Evolutionary conservation across 2,888 invertebrate species (phyloP).

Genomic region (Pheosia tremula): DNA sequence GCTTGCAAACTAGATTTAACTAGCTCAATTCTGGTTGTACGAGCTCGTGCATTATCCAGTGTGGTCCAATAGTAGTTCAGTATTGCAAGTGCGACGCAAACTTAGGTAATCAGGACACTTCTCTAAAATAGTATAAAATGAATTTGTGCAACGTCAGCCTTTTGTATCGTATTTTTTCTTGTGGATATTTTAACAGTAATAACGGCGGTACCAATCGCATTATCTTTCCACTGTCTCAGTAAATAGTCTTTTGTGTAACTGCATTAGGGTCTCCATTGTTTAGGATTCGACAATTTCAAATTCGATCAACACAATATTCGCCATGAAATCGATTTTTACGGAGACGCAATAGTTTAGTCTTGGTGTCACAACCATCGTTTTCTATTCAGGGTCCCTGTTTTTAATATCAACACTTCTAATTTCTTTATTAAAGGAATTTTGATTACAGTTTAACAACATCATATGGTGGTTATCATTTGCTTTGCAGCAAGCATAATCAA

Average conservation of each 20-base stretch:
- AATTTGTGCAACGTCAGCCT: too few species aligned
- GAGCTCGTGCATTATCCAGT: too few species aligned
- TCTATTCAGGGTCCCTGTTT: not conserved
- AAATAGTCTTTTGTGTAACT: conserved; percentile 6
- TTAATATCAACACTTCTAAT: not conserved
- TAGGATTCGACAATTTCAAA: conserved; percentile 1
- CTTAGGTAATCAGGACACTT: too few species aligned
- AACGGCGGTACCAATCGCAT: not conserved
- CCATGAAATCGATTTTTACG: conserved; percentile 5
- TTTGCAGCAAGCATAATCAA: too few species aligned
- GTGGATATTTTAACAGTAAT: not conserved
- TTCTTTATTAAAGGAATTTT: not conserved
- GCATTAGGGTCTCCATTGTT: conserved; percentile 3
- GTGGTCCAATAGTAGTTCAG: too few species aligned
- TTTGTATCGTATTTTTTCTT: not conserved
- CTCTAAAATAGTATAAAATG: too few species aligned
- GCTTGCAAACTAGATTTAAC: too few species aligned
- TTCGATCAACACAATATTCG: conserved; percentile 2
- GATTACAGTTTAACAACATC: not conserved
- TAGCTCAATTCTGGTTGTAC: too few species aligned
- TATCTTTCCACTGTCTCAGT: conserved; percentile 1
- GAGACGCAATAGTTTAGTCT: not conserved
- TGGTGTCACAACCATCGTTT: not conserved
- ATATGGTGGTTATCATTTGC: not conserved
- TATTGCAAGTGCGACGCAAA: too few species aligned